Evolutionary conservation across 2,888 invertebrate genomes (phyloP), one percentile per base, ranked within the genome.

Genomic region (Melanotus villosus): DNA sequence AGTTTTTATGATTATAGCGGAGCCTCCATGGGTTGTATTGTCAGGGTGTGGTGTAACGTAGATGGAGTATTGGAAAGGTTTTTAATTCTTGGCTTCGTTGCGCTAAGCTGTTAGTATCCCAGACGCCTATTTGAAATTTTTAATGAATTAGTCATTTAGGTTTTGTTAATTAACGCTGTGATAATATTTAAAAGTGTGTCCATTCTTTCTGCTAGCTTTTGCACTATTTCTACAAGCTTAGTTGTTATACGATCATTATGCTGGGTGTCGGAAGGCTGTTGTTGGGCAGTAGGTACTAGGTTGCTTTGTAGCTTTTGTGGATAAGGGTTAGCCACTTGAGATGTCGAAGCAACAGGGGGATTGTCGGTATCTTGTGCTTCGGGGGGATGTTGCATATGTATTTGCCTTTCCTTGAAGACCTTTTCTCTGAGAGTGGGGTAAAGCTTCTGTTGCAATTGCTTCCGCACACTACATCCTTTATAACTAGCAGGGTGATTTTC

Each of bases 381-480:
- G n/a, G 19, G 16, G 7, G 56, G 36, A 38, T 57, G 57, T 38
- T 38, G 57, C 12, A 3, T 2, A 2, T 56, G 36, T 34, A 16
- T 16, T 56, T 36, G 56, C n/a, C 34, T 18, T 56, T 56, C 26
- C 12, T 30, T 52, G 26, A 30, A 30, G 3, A 12, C 26, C 14
- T 56, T 56, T 34, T 56, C 56, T 36, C 34, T 14, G 16, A 56
- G 56, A 36, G 36, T 36, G 18, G 34, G 56, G 19, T 56, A n/a
- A n/a, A n/a, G n/a, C n/a, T n/a, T n/a, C n/a, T n/a, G n/a, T n/a
- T n/a, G n/a, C n/a, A n/a, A n/a, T n/a, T n/a, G n/a, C n/a, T n/a
- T n/a, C n/a, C n/a, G n/a, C n/a, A n/a, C n/a, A n/a, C n/a, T n/a
- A 56, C 14, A 56, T 56, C 34, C 56, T 56, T 56, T 56, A 18